Percentiles rank a stretch among this genome's conserved stretches.
These are phyloP conservation scores for Cephalopholis sonnerati DNA, from an alignment of 2,113 vertebrate genomes.

Conservation along the genomic window DNA sequence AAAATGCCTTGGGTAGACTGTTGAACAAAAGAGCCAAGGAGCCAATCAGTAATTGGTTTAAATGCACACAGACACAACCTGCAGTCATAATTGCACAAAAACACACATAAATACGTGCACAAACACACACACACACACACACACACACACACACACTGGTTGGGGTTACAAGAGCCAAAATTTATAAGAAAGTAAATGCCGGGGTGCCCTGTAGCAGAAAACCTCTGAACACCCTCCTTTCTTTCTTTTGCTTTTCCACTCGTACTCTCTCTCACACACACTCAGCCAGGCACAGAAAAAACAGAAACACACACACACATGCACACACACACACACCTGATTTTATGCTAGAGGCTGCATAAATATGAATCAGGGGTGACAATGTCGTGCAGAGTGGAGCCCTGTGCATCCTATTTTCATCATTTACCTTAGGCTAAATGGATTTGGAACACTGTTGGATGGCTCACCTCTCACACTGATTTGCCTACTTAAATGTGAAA, in stretches of 20 bases:
- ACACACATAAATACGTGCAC: neutral
- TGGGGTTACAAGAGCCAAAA: constrained; percentile 51
- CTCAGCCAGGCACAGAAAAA: neutral
- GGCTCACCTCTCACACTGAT: constrained; percentile 74
- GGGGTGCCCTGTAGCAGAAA: constrained; percentile 48
- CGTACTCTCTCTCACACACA: constrained; percentile 29
- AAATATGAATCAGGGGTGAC: constrained; percentile 80
- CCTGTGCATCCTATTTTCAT: constrained; percentile 78
- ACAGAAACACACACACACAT: constrained; percentile 21
- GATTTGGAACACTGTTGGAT: constrained; percentile 76
- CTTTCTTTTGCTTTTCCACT: constrained; percentile 29
- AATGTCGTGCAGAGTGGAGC: constrained; percentile 75
- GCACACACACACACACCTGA: constrained; percentile 55
- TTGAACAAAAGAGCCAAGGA: constrained; percentile 28
- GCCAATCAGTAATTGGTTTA: constrained; percentile 32
- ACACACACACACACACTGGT: constrained; percentile 5
- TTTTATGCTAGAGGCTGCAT: constrained; percentile 73
- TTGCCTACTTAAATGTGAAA: constrained; percentile 76
- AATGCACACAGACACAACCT: constrained; percentile 38
- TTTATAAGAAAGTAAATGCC: constrained; percentile 45
- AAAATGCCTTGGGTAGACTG: constrained; percentile 47
- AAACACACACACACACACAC: constrained; percentile 17
- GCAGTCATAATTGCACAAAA: constrained; percentile 14
- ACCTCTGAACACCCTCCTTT: constrained; percentile 19
- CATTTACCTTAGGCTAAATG: constrained; percentile 81